A percentile compares a stretch with the other conserved stretches of the same genome.
Conservation (phyloP, 2,888 invertebrate species). For the Rhagophthalmus giganteus region DNA sequence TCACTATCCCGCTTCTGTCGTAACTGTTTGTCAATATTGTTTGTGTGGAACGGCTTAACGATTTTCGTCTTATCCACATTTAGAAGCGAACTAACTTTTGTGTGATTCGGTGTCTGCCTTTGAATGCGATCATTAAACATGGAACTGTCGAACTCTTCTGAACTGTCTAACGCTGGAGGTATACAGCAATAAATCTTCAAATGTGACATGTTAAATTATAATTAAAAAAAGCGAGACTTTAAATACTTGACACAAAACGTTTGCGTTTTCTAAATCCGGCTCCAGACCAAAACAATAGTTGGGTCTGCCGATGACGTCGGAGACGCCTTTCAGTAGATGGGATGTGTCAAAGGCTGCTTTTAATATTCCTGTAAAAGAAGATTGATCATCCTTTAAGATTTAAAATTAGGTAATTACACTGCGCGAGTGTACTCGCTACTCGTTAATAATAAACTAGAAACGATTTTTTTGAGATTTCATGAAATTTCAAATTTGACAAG, state of each 20-base stretch:
- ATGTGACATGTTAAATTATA: too few species aligned
- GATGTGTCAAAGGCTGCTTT: constrained; percentile 10
- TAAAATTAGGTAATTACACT: too few species aligned
- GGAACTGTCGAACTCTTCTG: constrained; percentile 35
- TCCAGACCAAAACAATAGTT: constrained; percentile 47
- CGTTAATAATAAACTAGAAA: too few species aligned
- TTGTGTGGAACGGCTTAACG: constrained; percentile 50
- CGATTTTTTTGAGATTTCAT: too few species aligned
- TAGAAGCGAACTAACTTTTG: constrained; percentile 43
- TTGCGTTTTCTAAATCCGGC: constrained; percentile 44
- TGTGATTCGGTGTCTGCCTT: constrained; percentile 39
- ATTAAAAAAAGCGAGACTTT: too few species aligned
- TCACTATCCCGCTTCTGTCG: constrained; percentile 49
- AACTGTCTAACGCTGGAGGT: constrained; percentile 36
- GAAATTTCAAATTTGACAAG: too few species aligned
- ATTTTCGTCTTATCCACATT: constrained; percentile 49
- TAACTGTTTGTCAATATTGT: constrained; percentile 52
- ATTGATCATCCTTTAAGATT: background rate
- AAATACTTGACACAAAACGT: constrained; percentile 46
- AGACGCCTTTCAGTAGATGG: constrained; percentile 41
- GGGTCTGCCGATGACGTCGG: constrained; percentile 48
- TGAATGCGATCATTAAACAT: constrained; percentile 42
- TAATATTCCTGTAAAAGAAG: constrained; percentile 8
- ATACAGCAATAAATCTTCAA: constrained; percentile 50
- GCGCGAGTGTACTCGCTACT: too few species aligned